Evolutionary conservation across 2,113 vertebrate species (phyloP).

Genomic region (Actenoides lindsayi): DNA sequence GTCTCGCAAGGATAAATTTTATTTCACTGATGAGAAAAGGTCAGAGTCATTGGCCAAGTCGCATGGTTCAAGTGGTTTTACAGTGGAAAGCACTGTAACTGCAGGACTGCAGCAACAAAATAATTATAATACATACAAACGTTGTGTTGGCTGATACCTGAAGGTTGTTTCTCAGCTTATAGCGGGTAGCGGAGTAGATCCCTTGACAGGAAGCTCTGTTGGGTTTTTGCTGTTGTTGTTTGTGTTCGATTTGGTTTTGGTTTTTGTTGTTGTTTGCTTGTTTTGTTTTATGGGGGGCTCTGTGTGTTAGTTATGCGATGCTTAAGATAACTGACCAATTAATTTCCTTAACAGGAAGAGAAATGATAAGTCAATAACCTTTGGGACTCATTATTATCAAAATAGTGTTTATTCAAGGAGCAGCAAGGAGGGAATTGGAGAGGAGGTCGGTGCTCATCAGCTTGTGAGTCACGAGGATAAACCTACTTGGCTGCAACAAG

Average conservation of each 20-base stretch:
- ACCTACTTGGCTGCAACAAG: not conserved
- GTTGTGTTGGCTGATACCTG: conserved; percentile 68
- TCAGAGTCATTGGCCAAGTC: not conserved
- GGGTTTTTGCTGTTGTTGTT: not conserved
- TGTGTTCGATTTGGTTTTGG: no score
- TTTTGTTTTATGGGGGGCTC: no score
- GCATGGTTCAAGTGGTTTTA: not conserved
- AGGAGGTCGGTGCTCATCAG: not conserved
- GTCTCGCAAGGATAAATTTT: not conserved
- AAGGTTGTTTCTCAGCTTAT: conserved; percentile 42
- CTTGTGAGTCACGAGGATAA: not conserved
- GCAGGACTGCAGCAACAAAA: conserved; percentile 78
- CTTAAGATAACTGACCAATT: conserved; percentile 4
- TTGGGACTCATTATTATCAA: not conserved
- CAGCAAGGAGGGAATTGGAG: not conserved
- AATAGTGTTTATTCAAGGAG: not conserved
- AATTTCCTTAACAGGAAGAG: not conserved
- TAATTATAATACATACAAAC: conserved; percentile 76
- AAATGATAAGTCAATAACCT: not conserved
- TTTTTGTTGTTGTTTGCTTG: no score
- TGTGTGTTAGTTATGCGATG: not conserved
- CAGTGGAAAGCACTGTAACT: conserved; percentile 66
- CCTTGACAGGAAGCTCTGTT: conserved; percentile 13
- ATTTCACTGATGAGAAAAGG: conserved; percentile 9
- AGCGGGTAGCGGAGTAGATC: not conserved